A percentile compares a stretch with the other conserved stretches of the same genome.
phyloP scores from a whole-genome alignment of 2,113 vertebrate genomes.

The Erythrocercus mccallii region DNA sequence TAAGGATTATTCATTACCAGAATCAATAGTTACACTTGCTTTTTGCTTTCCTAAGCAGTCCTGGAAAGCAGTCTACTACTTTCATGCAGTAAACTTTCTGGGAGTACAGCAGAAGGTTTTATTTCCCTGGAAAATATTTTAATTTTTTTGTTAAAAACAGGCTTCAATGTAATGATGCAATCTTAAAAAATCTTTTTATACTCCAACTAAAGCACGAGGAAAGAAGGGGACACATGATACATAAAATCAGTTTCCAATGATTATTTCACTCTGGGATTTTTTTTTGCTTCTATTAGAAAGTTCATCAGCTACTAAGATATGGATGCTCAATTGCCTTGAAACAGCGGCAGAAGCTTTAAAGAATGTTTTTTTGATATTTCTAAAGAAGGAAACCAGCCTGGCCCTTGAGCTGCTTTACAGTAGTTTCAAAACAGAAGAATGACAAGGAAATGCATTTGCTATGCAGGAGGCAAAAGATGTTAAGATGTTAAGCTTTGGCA shows the following conservation, averaged over 20 bases:
- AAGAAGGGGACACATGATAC: not conserved
- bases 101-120: constrained; percentile 16
- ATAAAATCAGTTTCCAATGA: not conserved
- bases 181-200: not conserved
- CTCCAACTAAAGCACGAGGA: not conserved
- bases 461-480: not conserved
- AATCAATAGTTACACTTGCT: not conserved
- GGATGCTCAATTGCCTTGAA: not conserved
- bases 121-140: not conserved
- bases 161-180: not conserved
- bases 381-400: not conserved
- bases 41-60: not conserved
- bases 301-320: not conserved
- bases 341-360: not conserved
- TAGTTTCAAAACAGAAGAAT: not conserved
- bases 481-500: constrained; percentile 4
- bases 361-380: not conserved
- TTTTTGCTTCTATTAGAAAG: not conserved
- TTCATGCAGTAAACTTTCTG: not conserved
- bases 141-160: not conserved
- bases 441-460: not conserved
- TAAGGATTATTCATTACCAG: not conserved
- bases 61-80: not conserved
- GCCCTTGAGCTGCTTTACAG: not conserved
- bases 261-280: not conserved